phyloP scores from a whole-genome alignment of 2,113 vertebrate genomes.

The Noctilio leporinus region DNA sequence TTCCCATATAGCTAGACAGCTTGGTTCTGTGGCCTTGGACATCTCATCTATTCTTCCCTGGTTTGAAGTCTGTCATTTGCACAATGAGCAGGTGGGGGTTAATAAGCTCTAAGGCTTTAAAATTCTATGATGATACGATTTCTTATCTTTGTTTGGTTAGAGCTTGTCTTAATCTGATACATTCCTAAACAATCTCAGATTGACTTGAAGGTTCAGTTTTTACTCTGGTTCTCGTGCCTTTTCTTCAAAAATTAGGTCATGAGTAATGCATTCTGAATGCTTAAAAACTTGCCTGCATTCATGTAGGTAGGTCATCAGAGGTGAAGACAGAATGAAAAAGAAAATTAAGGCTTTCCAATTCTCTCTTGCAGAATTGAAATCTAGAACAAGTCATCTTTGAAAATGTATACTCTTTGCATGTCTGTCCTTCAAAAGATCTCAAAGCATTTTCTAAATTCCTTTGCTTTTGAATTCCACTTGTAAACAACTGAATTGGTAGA shows the following conservation, averaged over 20 bases:
- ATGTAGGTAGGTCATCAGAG: neutral
- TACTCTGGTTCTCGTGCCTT: slow-evolving; percentile 29
- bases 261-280: slow-evolving; percentile 39
- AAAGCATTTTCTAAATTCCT: neutral
- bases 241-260: slow-evolving; percentile 30
- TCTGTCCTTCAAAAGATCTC: neutral
- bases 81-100: slow-evolving; percentile 27
- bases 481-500: neutral
- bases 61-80: slow-evolving; percentile 41
- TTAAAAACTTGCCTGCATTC: slow-evolving; percentile 18
- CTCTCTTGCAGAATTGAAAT: neutral
- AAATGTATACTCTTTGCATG: neutral
- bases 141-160: slow-evolving; percentile 71
- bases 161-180: slow-evolving; percentile 62
- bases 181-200: slow-evolving; percentile 56
- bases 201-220: slow-evolving; percentile 50
- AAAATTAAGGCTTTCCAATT: neutral
- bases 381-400: neutral
- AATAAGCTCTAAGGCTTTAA: slow-evolving; percentile 52
- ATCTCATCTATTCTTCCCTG: slow-evolving; percentile 24
- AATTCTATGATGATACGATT: slow-evolving; percentile 64
- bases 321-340: neutral
- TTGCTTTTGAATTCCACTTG: neutral
- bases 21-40: neutral
- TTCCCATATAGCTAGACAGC: neutral